phyloP scores from a whole-genome alignment of 2,113 vertebrate species.

The Girardinichthys multiradiatus region DNA sequence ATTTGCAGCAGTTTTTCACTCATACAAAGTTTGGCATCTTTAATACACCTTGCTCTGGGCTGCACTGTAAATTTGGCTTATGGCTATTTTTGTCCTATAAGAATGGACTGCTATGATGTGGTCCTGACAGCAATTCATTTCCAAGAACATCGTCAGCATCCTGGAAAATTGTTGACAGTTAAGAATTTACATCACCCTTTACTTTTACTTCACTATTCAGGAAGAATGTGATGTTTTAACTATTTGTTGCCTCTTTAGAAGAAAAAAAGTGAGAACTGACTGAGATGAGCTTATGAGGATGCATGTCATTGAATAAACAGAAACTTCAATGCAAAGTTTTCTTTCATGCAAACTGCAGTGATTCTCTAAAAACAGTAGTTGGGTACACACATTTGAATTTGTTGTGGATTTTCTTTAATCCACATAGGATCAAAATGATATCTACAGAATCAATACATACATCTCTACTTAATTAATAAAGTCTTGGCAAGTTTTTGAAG shows the following conservation, averaged over 20 bases:
- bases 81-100: constrained; percentile 29
- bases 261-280: constrained; percentile 68
- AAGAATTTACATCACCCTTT: constrained; percentile 3
- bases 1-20: constrained; percentile 31
- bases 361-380: too few species aligned
- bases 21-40: constrained; percentile 24
- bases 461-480: not conserved
- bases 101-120: constrained; percentile 22
- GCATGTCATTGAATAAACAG: constrained; percentile 67
- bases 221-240: constrained; percentile 43
- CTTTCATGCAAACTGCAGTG: too few species aligned
- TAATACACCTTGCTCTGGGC: constrained; percentile 47
- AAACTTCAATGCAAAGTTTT: constrained; percentile 52
- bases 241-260: constrained; percentile 45
- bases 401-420: too few species aligned
- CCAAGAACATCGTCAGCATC: constrained; percentile 6
- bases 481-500: not conserved
- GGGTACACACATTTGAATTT: too few species aligned
- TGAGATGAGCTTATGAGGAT: constrained; percentile 46
- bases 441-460: not conserved
- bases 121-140: not conserved
- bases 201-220: constrained; percentile 62
- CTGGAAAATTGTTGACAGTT: constrained; percentile 35
- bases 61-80: constrained; percentile 34
- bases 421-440: not conserved